Conservation (phyloP, 2,113 vertebrate species). For the Sinocyclocheilus anshuiensis region DNA sequence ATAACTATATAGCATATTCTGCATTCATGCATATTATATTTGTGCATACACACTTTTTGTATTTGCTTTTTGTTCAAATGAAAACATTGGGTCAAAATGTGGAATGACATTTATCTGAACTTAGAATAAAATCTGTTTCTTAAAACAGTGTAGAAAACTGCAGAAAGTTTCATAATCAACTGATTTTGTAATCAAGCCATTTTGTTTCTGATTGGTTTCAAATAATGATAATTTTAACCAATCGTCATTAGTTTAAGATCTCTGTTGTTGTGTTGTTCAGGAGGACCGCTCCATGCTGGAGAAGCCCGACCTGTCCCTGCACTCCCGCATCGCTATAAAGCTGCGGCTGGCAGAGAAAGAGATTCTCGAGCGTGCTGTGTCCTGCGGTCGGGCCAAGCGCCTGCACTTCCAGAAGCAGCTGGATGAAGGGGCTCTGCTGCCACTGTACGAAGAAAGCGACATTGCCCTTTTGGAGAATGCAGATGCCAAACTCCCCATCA, state of each 20-base stretch:
- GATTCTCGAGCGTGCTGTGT: conserved; percentile 87
- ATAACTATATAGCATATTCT: no score
- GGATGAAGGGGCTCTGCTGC: conserved; percentile 79
- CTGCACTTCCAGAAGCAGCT: conserved; percentile 80
- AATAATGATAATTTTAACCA: background rate
- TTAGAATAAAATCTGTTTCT: background rate
- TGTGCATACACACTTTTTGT: no score
- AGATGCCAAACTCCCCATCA: conserved; percentile 86
- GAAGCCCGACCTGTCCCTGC: conserved; percentile 79
- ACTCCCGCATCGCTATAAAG: conserved; percentile 84
- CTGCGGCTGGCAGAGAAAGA: conserved; percentile 93
- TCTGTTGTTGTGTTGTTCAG: conserved; percentile 65
- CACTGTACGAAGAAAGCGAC: conserved; percentile 85
- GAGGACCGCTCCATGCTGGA: conserved; percentile 85
- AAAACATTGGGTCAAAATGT: no score
- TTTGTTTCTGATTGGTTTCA: no score
- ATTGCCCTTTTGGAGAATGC: conserved; percentile 85
- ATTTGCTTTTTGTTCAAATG: no score
- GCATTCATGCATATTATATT: no score
- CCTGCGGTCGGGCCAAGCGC: conserved; percentile 79
- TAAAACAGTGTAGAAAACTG: background rate
- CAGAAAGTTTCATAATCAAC: background rate
- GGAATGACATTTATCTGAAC: no score
- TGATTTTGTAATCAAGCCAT: background rate
- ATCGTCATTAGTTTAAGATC: background rate